Conservation (phyloP, 2,113 vertebrate species). For the Nothoprocta perdicaria region DNA sequence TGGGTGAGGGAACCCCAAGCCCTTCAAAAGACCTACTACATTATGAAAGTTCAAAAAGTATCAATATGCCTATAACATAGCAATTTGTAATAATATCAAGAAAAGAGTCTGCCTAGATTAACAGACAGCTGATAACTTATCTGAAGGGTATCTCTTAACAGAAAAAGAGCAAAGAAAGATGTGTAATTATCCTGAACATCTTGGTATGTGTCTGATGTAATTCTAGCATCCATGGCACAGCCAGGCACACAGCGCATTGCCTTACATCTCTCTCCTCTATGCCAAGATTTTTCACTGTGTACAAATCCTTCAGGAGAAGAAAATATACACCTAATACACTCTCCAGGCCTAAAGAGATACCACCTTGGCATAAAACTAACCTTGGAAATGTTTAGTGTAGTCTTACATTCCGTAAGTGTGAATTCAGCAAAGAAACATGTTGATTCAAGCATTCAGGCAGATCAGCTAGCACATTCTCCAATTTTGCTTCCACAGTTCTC, state of each 20-base stretch:
- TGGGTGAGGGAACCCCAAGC: background rate
- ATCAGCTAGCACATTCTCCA: background rate
- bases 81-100: background rate
- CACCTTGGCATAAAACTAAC: background rate
- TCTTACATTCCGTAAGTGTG: background rate
- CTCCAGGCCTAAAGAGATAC: background rate
- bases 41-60: background rate
- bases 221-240: background rate
- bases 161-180: background rate
- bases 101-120: background rate
- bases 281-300: background rate
- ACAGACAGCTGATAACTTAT: background rate
- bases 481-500: background rate
- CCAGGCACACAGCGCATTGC: background rate
- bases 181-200: background rate
- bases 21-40: background rate
- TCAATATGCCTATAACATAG: background rate
- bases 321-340: background rate
- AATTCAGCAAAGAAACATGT: background rate
- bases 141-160: background rate
- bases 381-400: accelerated
- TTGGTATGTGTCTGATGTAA: background rate
- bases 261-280: accelerated
- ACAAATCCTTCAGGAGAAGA: background rate
- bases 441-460: background rate